A percentile compares a stretch with the other conserved stretches of the same genome.
phyloP scores from a whole-genome alignment of 2,888 invertebrate genomes.

The Crocallis elinguaria region DNA sequence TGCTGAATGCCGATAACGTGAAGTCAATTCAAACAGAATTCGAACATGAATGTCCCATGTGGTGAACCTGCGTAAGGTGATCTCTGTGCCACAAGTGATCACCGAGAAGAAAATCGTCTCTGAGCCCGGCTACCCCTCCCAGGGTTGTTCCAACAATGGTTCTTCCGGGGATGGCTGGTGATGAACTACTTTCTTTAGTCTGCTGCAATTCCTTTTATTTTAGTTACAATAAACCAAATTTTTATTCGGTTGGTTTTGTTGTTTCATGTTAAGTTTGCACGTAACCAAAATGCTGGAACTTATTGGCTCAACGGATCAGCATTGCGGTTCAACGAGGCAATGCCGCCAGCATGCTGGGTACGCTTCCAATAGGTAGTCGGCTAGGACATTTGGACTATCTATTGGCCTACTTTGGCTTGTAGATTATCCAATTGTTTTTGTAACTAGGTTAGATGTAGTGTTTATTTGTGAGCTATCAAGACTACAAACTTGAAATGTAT shows the following conservation, averaged over 20 bases:
- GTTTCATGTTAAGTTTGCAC: neutral
- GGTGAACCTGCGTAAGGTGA: slow-evolving; percentile 48
- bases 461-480: no score
- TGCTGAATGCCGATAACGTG: no score
- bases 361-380: no score
- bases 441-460: no score
- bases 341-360: neutral
- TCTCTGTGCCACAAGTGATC: slow-evolving; percentile 43
- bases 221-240: neutral
- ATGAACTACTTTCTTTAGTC: slow-evolving; percentile 30
- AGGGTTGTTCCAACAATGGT: neutral
- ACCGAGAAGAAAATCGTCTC: slow-evolving; percentile 46
- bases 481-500: no score
- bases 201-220: slow-evolving; percentile 1
- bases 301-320: no score
- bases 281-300: neutral
- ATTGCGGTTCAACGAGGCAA: no score
- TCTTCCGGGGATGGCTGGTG: slow-evolving; percentile 34
- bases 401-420: no score
- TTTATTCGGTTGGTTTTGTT: neutral
- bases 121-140: slow-evolving; percentile 29
- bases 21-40: no score
- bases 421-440: no score
- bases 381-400: no score
- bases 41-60: no score